Evolutionary conservation across 2,888 invertebrate genomes (phyloP).

Genomic region (Pyralis farinalis): DNA sequence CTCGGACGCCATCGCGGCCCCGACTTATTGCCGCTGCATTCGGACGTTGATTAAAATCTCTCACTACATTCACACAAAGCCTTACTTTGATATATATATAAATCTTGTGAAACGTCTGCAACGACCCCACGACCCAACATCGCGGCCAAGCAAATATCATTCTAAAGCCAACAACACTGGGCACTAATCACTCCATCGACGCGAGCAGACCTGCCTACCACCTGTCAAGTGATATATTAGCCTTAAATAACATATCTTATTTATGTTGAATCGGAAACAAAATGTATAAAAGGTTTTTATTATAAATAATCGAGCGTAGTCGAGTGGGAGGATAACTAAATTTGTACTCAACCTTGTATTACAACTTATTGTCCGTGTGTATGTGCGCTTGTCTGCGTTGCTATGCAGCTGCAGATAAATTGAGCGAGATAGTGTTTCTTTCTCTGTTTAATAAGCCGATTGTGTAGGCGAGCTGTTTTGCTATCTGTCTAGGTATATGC

Average conservation of each 20-base stretch:
- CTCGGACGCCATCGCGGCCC: constrained; percentile 35
- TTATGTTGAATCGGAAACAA: constrained; percentile 80
- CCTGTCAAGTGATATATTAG: constrained; percentile 80
- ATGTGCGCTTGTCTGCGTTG: constrained; percentile 36
- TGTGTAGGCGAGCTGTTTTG: constrained; percentile 23
- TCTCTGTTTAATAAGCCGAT: constrained; percentile 52
- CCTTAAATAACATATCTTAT: constrained; percentile 82
- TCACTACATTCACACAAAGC: constrained; percentile 73
- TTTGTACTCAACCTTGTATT: constrained; percentile 69
- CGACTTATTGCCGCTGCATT: constrained; percentile 39
- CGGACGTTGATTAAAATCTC: constrained; percentile 78
- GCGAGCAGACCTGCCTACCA: constrained; percentile 58
- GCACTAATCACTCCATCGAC: constrained; percentile 36
- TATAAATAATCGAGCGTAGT: constrained; percentile 66
- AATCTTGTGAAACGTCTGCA: constrained; percentile 69
- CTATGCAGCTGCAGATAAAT: constrained; percentile 55
- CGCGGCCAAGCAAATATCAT: constrained; percentile 28
- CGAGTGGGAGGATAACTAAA: constrained; percentile 76
- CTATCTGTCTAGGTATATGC: constrained; percentile 5
- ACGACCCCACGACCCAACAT: constrained; percentile 42
- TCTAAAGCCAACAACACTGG: constrained; percentile 30
- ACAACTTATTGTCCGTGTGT: constrained; percentile 52
- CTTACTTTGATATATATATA: constrained; percentile 76
- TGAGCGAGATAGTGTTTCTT: constrained; percentile 60
- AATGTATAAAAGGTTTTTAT: constrained; percentile 74